These are phyloP conservation scores for Pilophorus perplexus DNA, from an alignment of 2,888 invertebrate species.

Conservation along the genomic window DNA sequence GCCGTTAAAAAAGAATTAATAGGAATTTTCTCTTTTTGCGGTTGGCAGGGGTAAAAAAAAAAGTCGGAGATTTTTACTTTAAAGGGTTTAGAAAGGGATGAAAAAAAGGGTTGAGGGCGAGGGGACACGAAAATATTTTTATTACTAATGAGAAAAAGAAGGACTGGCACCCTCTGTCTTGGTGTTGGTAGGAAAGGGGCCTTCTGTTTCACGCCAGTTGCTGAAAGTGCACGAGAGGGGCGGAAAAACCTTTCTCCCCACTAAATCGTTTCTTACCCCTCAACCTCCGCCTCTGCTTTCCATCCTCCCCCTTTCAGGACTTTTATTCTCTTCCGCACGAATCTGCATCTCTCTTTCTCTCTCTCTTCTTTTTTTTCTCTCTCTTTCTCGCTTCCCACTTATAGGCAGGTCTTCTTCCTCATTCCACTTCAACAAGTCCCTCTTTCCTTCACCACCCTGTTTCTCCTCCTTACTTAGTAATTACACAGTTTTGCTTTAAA, in stretches of 20 bases:
- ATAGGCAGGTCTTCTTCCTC: neutral
- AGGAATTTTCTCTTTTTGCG: neutral
- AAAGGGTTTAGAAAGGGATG: conserved; percentile 24
- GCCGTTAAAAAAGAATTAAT: too few species aligned
- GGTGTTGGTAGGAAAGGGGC: conserved; percentile 1
- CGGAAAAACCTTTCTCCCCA: neutral
- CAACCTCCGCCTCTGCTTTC: conserved; percentile 9
- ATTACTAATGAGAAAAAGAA: conserved; percentile 39
- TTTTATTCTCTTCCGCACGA: too few species aligned
- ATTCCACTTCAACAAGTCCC: neutral
- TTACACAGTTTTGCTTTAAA: conserved; percentile 32
- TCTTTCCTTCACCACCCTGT: neutral
- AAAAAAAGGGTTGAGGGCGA: conserved; percentile 9
- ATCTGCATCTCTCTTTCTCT: neutral
- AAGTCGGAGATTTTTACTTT: neutral
- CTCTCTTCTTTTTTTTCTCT: too few species aligned
- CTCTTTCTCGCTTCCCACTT: too few species aligned
- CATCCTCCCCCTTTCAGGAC: neutral
- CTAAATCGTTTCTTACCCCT: conserved; percentile 14
- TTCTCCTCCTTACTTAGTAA: conserved; percentile 16
- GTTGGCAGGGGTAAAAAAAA: neutral
- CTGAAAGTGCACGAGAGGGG: neutral
- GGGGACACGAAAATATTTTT: conserved; percentile 21
- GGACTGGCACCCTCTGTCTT: neutral
- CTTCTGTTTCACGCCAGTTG: neutral